Base-by-base conservation (phyloP, 92 coral and sea anemone genomes). In the Ricordea florida region DNA sequence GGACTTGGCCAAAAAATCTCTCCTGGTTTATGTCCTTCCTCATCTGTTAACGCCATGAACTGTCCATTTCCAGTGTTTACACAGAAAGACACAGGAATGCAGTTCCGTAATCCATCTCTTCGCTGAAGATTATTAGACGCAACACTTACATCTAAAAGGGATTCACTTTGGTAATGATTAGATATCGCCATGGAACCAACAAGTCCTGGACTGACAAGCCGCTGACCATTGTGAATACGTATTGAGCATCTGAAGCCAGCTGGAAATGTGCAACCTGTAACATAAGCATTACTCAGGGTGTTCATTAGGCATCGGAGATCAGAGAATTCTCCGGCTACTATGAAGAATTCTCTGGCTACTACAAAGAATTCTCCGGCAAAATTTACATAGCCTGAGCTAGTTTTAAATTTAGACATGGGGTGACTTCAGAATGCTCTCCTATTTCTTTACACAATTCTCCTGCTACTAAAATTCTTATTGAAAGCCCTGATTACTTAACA, bases 1-100 rank as follows among this genome's bases (percentile, higher is more conserved):
- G 96, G 85, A 48, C 90, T 88, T 22, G 99, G 99, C 97, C 97
- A 96, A 53, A 96, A 96, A 3, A 96, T 74, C 43, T 90, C 92
- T 15, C 97, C 97, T 9, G 78, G 87, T 27, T 74, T 74, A 69
- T 92, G 97, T 8, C 99, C 97, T 32, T 83, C 94, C 53, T 96
- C 87, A 31, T 78, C 86, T 24, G 97, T 73, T 28, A 96, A 68
- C 17, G 99, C 99, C 72, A 96, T 84, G 51, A 92, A 96, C 49
- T 96, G 99, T 57, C 99, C 99, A 78, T 79, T 88, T 32, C 96
- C 94, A 52, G 94, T 96, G 48, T 80, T 76, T 38, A 92, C 75
- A 81, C 99, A 96, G 14, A 96, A 73, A 2, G 99, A 85, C 20
- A 96, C 66, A 5, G 93, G 96, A 32, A 89, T 51, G 66, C 99